Conservation (phyloP, 2,797 vertebrate genomes). For the Florisuga fusca region DNA sequence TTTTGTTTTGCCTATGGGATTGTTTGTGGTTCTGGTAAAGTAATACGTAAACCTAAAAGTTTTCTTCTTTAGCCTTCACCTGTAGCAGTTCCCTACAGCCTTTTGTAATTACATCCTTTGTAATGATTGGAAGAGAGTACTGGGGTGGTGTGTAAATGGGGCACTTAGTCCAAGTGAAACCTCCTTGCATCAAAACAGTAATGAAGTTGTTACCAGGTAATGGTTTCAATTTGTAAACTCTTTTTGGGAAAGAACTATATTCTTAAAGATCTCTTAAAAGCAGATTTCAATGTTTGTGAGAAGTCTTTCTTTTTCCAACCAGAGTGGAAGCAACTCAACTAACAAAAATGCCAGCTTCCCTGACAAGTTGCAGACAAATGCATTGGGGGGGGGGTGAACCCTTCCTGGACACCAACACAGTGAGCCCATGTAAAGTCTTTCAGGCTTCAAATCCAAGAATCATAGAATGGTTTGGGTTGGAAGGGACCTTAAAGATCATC, state of each 20-base stretch:
- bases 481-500: no score
- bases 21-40: background rate
- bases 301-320: background rate
- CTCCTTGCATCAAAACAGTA: background rate
- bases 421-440: background rate
- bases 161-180: background rate
- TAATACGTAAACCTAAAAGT: background rate
- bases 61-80: background rate
- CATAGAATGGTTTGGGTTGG: no score
- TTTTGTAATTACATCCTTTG: background rate
- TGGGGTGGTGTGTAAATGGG: background rate
- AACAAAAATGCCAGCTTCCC: background rate
- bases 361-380: background rate
- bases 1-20: background rate
- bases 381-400: background rate
- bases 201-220: background rate
- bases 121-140: background rate
- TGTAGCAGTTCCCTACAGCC: background rate
- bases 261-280: background rate
- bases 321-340: background rate
- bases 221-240: slow-evolving; percentile 12
- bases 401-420: background rate
- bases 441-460: background rate
- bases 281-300: background rate
- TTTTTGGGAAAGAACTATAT: background rate